Conservation (phyloP, 30 jellyfish, hydroid and myxozoan genomes). For the Cassiopea andromeda region DNA sequence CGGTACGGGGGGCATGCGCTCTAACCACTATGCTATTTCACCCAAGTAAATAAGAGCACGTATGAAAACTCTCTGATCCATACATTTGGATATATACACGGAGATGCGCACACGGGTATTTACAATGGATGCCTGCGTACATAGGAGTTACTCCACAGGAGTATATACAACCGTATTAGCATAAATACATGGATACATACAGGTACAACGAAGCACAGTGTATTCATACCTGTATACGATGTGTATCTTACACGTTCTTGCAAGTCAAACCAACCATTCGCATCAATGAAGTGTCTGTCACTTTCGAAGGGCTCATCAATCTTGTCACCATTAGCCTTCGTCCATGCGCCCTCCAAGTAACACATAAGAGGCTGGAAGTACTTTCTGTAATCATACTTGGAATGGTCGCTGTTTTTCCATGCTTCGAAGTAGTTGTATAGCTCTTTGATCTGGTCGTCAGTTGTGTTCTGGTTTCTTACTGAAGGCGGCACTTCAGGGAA, state of each 20-base stretch:
- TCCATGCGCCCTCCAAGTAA: slow-evolving; percentile 91
- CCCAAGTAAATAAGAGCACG: no score
- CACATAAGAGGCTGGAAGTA: slow-evolving; percentile 80
- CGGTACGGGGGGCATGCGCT: no score
- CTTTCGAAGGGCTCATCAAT: slow-evolving; percentile 84
- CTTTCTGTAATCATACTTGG: slow-evolving; percentile 73
- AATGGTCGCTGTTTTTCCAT: slow-evolving; percentile 70
- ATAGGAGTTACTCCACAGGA: no score
- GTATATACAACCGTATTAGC: no score
- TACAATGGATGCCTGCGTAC: no score
- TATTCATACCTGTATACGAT: slow-evolving; percentile 37
- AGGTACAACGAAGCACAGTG: neutral
- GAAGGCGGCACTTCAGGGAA: slow-evolving; percentile 87
- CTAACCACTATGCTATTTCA: no score
- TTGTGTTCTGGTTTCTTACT: slow-evolving; percentile 27
- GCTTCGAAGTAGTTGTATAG: slow-evolving; percentile 85
- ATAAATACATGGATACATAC: no score
- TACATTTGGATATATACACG: no score
- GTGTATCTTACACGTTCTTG: slow-evolving; percentile 66
- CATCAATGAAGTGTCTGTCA: slow-evolving; percentile 82
- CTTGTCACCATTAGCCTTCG: slow-evolving; percentile 51
- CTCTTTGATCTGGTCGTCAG: slow-evolving; percentile 76
- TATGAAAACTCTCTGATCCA: no score
- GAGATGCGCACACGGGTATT: no score
- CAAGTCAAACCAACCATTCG: slow-evolving; percentile 71